Conservation (phyloP, 2,888 invertebrate genomes). For the Cantharis flavilabris region DNA sequence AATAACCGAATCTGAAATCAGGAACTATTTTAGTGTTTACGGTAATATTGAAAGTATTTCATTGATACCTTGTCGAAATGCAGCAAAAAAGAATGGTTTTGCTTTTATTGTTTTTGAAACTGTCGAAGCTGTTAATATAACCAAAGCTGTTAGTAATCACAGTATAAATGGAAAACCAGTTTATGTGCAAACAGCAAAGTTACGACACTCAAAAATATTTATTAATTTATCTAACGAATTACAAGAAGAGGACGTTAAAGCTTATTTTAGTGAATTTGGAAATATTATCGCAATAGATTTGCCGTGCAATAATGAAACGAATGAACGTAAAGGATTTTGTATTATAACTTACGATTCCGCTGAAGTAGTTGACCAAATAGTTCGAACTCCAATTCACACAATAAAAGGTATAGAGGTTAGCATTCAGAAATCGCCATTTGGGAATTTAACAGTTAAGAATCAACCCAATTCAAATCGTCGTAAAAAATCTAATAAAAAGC, state of each 20-base stretch:
- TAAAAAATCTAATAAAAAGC: background rate
- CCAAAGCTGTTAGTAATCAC: background rate
- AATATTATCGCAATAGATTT: background rate
- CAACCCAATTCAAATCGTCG: too few species aligned
- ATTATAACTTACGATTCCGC: background rate
- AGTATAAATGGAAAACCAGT: background rate
- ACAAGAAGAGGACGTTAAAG: background rate
- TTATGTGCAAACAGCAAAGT: background rate
- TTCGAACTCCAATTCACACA: background rate
- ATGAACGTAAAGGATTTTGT: background rate
- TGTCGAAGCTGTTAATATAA: background rate
- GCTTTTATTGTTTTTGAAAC: background rate
- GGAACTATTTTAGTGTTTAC: background rate
- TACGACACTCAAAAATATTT: background rate
- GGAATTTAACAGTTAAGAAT: too few species aligned
- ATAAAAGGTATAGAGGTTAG: background rate
- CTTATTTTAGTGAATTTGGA: background rate
- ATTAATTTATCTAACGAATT: background rate
- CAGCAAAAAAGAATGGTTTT: background rate
- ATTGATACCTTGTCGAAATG: background rate
- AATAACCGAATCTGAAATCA: background rate
- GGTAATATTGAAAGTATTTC: background rate
- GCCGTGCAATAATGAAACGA: background rate
- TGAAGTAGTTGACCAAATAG: background rate
- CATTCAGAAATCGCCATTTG: background rate